Conservation (phyloP, 2,888 invertebrate genomes). For the Chalcis sispes region DNA sequence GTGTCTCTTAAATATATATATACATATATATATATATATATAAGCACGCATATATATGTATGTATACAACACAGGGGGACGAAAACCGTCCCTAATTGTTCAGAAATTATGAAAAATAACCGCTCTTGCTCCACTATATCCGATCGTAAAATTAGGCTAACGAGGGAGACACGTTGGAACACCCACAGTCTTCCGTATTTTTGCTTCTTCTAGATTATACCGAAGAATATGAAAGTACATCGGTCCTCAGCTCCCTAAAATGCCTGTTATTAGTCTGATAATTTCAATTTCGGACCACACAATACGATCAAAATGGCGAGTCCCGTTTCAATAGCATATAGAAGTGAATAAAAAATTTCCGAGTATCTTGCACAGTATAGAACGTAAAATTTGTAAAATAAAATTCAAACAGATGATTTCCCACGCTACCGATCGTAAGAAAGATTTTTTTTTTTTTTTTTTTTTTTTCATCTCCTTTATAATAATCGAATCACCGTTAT, state of each 20-base stretch:
- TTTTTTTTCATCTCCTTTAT: neutral
- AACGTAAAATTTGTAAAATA: slow-evolving; percentile 6
- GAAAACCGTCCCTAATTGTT: slow-evolving; percentile 49
- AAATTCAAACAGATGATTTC: slow-evolving; percentile 18
- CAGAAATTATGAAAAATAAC: slow-evolving; percentile 62
- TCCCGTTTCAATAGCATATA: too few species aligned
- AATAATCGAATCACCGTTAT: slow-evolving; percentile 49
- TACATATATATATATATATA: neutral
- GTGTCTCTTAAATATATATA: neutral
- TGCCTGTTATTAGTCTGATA: slow-evolving; percentile 59
- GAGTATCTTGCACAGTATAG: neutral
- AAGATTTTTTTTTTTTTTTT: slow-evolving; percentile 8
- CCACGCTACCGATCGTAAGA: slow-evolving; percentile 46
- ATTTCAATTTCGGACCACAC: slow-evolving; percentile 67
- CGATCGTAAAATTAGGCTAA: slow-evolving; percentile 72
- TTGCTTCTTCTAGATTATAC: slow-evolving; percentile 60
- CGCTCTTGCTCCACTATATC: slow-evolving; percentile 15
- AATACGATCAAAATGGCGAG: slow-evolving; percentile 54
- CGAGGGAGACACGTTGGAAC: slow-evolving; percentile 63
- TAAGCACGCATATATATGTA: neutral
- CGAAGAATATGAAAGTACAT: slow-evolving; percentile 62
- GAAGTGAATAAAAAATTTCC: too few species aligned
- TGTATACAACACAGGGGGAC: neutral
- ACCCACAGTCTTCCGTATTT: slow-evolving; percentile 15
- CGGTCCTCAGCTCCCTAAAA: slow-evolving; percentile 55